phyloP scores from a whole-genome alignment of 1,140 invertebrate genomes.

The Lycorma delicatula region DNA sequence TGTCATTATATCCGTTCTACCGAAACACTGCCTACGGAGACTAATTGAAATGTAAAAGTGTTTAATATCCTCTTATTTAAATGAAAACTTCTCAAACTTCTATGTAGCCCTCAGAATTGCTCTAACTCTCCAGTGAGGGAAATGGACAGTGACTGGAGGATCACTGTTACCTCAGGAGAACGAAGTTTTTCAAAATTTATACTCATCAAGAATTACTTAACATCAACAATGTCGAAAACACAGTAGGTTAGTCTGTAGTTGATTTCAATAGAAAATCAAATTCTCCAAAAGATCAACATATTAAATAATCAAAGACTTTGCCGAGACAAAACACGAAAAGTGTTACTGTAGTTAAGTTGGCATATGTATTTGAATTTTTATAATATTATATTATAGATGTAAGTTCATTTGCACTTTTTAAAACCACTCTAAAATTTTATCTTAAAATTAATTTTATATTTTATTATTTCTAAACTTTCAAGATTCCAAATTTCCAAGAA shows the following conservation, averaged over 20 bases:
- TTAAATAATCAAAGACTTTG: too few species aligned
- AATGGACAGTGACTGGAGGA: too few species aligned
- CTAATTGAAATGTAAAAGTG: background rate
- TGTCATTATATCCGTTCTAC: too few species aligned
- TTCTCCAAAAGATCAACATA: conserved; percentile 6
- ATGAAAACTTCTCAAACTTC: conserved; percentile 1
- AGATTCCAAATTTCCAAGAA: too few species aligned
- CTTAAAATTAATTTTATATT: too few species aligned
- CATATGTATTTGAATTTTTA: too few species aligned
- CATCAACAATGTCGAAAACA: background rate
- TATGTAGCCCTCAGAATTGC: background rate
- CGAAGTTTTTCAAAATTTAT: background rate
- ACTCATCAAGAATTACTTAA: conserved; percentile 1
- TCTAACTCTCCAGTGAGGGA: conserved; percentile 1
- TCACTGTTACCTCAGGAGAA: background rate
- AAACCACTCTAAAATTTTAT: too few species aligned
- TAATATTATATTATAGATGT: too few species aligned
- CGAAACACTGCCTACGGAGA: background rate
- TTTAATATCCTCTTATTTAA: background rate
- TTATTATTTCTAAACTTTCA: too few species aligned
- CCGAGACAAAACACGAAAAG: too few species aligned
- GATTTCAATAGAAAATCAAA: background rate
- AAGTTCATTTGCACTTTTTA: too few species aligned
- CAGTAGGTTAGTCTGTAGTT: background rate
- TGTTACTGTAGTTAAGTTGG: too few species aligned